phyloP scores from a whole-genome alignment of 2,888 invertebrate genomes.

The Acrobasis consociella region DNA sequence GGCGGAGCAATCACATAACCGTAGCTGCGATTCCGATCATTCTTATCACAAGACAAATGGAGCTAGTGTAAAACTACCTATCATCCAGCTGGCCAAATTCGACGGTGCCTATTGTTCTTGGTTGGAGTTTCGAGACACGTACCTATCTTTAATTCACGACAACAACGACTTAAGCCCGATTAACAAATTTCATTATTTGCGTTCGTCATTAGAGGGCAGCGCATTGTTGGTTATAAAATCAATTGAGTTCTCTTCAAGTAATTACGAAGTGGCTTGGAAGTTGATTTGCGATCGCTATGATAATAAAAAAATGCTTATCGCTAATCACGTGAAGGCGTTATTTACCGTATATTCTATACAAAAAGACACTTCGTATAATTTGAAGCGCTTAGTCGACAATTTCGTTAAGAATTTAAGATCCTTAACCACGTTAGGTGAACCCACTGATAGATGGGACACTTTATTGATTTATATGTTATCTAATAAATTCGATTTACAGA shows the following conservation, averaged over 20 bases:
- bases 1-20: too few relatives aligned
- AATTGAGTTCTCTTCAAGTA: slow-evolving; percentile 1
- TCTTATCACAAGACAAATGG: not conserved
- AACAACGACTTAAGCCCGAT: not conserved
- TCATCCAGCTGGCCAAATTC: not conserved
- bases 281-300: not conserved
- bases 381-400: slow-evolving; percentile 1
- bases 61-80: not conserved
- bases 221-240: slow-evolving; percentile 2
- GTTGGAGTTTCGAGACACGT: slow-evolving; percentile 1
- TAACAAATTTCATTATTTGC: slow-evolving; percentile 1
- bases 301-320: not conserved
- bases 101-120: not conserved
- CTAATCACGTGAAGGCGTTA: not conserved
- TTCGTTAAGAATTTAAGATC: not conserved
- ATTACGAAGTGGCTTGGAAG: slow-evolving; percentile 1
- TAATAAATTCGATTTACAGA: not conserved
- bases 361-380: not conserved
- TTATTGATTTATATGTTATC: not conserved
- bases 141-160: not conserved
- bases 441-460: not conserved
- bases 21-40: too few relatives aligned
- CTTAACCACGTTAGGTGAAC: not conserved
- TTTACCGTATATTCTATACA: not conserved
- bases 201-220: not conserved